Conservation (phyloP, 2,888 invertebrate genomes). For the Papilio demoleus region DNA sequence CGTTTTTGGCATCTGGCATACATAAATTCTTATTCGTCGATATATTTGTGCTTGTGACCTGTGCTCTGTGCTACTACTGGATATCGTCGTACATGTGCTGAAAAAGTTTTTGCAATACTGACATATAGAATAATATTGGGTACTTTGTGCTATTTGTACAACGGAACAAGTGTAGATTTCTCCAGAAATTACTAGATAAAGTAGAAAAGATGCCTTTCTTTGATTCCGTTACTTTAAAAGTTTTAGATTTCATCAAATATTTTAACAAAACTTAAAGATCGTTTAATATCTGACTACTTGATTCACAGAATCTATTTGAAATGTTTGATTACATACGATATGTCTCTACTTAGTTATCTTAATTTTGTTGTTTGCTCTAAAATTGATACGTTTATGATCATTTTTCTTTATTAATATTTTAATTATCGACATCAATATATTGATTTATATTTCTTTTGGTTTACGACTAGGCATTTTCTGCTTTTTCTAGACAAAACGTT, state of each 20-base stretch:
- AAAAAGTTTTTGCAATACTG: constrained; percentile 57
- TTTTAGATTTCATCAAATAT: background rate
- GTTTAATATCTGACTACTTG: background rate
- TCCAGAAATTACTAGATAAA: constrained; percentile 33
- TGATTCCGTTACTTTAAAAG: constrained; percentile 38
- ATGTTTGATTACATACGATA: background rate
- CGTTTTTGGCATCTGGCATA: constrained; percentile 56
- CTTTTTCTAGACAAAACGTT: constrained; percentile 58
- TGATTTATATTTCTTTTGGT: background rate
- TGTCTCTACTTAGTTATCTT: background rate
- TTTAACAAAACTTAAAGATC: background rate
- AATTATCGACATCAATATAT: background rate
- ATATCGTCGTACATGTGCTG: constrained; percentile 67
- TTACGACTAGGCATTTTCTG: constrained; percentile 43
- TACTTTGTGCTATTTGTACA: constrained; percentile 67
- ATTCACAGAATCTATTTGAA: background rate
- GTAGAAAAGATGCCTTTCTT: constrained; percentile 46
- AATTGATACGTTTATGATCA: background rate
- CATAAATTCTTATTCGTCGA: constrained; percentile 59
- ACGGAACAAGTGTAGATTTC: constrained; percentile 54
- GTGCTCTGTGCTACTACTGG: constrained; percentile 72
- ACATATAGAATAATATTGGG: constrained; percentile 53
- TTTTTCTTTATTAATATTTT: background rate
- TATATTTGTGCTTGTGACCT: constrained; percentile 60
- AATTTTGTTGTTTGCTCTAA: background rate